Evolutionary conservation across 2,113 vertebrate species (phyloP).

Genomic region (Microcebus lehilahytsara): DNA sequence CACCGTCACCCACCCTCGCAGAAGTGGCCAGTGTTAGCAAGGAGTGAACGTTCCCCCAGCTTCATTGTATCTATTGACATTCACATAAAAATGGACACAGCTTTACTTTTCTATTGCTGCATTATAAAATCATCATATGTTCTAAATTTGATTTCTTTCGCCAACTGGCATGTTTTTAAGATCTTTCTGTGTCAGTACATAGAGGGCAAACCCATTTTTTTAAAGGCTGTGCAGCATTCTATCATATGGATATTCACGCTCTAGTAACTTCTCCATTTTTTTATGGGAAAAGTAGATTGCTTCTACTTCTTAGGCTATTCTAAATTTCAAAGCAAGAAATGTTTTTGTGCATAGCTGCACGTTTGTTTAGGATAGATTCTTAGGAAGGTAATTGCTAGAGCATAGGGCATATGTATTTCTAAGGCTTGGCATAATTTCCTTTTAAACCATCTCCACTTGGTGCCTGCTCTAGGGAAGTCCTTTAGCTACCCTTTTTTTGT

Average conservation of each 20-base stretch:
- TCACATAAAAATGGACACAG: background rate
- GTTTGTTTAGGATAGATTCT: background rate
- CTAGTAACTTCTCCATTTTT: background rate
- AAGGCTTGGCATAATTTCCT: background rate
- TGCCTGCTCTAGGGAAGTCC: background rate
- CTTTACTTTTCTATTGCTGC: background rate
- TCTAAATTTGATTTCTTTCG: background rate
- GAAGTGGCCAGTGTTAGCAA: background rate
- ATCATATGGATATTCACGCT: no score
- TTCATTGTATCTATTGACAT: background rate
- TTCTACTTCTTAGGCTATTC: background rate
- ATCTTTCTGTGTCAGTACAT: background rate
- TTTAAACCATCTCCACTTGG: background rate
- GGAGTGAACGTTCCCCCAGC: background rate
- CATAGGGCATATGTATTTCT: background rate
- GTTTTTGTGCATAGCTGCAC: background rate
- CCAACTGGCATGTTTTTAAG: background rate
- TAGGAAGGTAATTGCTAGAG: background rate
- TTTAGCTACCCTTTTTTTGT: background rate
- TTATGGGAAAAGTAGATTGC: background rate
- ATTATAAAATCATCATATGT: background rate
- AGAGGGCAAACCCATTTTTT: background rate
- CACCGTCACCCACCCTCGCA: accelerated
- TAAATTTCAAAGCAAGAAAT: background rate
- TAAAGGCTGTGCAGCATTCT: background rate